Evolutionary conservation across 2,113 vertebrate genomes (phyloP).

Genomic region (Elachura formosa): DNA sequence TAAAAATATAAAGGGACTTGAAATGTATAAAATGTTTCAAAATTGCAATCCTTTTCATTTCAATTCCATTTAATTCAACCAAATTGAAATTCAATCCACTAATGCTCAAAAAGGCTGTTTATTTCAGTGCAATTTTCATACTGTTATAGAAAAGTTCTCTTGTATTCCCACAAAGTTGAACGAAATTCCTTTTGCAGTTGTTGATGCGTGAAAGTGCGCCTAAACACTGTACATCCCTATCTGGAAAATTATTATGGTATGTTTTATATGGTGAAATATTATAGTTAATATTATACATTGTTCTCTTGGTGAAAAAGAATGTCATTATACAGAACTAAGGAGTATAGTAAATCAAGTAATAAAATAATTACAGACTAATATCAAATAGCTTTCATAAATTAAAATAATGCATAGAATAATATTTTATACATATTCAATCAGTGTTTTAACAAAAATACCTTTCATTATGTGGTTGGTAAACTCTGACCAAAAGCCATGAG

Average conservation of each 20-base stretch:
- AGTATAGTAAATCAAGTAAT: background rate
- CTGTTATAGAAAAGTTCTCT: background rate
- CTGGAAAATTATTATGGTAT: background rate
- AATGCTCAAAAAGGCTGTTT: background rate
- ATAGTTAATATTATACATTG: background rate
- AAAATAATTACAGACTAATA: background rate
- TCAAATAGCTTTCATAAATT: background rate
- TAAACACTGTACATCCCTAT: background rate
- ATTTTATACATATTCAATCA: background rate
- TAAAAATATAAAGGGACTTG: background rate
- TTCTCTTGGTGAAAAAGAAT: background rate
- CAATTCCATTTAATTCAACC: background rate
- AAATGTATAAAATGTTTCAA: background rate
- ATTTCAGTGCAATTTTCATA: background rate
- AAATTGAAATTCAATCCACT: background rate
- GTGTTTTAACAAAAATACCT: background rate
- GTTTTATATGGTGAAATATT: background rate
- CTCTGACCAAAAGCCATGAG: background rate
- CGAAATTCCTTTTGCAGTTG: background rate
- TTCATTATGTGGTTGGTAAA: background rate
- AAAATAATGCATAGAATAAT: background rate
- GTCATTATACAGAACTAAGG: background rate
- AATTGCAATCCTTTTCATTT: background rate
- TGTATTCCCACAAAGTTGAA: background rate
- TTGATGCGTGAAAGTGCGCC: background rate